Percentiles rank a stretch among this genome's conserved stretches.
Evolutionary conservation across 2,888 invertebrate genomes (phyloP).

Genomic region (Cephus rjabovi): DNA sequence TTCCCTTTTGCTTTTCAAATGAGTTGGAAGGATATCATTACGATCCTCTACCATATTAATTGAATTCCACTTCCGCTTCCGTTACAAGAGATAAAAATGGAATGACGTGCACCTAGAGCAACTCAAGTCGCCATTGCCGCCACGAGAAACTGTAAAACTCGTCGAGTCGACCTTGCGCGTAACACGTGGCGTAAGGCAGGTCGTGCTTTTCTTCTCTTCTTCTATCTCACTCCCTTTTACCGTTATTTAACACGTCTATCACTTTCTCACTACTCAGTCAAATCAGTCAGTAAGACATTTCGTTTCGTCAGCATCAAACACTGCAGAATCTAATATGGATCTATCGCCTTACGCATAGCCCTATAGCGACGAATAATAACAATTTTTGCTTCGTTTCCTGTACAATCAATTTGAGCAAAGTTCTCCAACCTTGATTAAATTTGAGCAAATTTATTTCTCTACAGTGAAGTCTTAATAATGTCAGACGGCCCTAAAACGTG

Average conservation of each 20-base stretch:
- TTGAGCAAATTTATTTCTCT: background rate
- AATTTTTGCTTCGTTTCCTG: background rate
- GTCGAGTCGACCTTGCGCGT: background rate
- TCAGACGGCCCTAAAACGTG: background rate
- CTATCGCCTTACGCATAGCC: background rate
- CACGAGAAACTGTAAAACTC: background rate
- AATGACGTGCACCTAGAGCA: background rate
- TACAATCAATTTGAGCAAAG: background rate
- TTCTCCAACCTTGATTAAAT: background rate
- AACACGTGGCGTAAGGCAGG: constrained; percentile 7
- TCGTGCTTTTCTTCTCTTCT: background rate
- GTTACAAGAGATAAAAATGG: background rate
- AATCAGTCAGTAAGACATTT: background rate
- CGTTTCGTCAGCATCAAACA: background rate
- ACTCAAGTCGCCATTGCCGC: background rate
- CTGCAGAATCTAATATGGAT: background rate
- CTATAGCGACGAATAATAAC: background rate
- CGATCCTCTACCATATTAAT: background rate
- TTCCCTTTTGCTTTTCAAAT: background rate
- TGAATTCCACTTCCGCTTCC: background rate
- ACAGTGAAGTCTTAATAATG: background rate
- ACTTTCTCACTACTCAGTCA: background rate
- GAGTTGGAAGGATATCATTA: background rate
- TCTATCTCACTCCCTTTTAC: background rate
- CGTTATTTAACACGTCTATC: background rate